These are phyloP conservation scores for Cartodere bifasciata DNA, from an alignment of 2,888 invertebrate species.

Conservation along the genomic window DNA sequence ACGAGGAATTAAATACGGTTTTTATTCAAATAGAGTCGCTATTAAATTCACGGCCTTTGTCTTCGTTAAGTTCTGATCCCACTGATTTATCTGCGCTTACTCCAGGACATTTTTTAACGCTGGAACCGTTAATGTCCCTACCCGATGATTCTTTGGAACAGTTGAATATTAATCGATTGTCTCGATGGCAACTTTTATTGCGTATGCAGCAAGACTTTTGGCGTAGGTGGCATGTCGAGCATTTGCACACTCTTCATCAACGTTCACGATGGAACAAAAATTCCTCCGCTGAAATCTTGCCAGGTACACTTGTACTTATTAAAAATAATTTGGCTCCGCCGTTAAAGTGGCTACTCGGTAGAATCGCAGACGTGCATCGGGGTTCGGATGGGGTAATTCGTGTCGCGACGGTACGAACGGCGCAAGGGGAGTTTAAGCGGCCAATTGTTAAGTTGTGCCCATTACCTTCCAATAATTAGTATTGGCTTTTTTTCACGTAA, in stretches of 20 bases:
- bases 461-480: too few species aligned
- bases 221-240: constrained; percentile 10
- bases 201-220: constrained; percentile 12
- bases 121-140: constrained; percentile 4
- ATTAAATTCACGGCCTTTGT: constrained; percentile 7
- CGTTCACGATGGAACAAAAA: constrained; percentile 9
- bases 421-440: constrained; percentile 3
- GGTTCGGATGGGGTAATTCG: constrained; percentile 6
- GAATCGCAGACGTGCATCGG: constrained; percentile 3
- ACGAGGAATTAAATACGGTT: constrained; percentile 8
- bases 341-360: constrained; percentile 3
- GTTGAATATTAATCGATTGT: not conserved
- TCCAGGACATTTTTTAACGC: constrained; percentile 10
- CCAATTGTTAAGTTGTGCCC: constrained; percentile 7
- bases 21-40: constrained; percentile 8
- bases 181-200: constrained; percentile 9
- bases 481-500: too few species aligned
- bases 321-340: constrained; percentile 5
- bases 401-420: constrained; percentile 6
- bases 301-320: constrained; percentile 3
- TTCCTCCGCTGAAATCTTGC: not conserved
- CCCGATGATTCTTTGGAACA: not conserved
- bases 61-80: constrained; percentile 7
- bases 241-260: constrained; percentile 10
- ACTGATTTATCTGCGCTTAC: constrained; percentile 9